Evolutionary conservation across 2,113 vertebrate species (phyloP), one percentile per base, ranked within the genome.

Genomic region (Saccopteryx leptura): DNA sequence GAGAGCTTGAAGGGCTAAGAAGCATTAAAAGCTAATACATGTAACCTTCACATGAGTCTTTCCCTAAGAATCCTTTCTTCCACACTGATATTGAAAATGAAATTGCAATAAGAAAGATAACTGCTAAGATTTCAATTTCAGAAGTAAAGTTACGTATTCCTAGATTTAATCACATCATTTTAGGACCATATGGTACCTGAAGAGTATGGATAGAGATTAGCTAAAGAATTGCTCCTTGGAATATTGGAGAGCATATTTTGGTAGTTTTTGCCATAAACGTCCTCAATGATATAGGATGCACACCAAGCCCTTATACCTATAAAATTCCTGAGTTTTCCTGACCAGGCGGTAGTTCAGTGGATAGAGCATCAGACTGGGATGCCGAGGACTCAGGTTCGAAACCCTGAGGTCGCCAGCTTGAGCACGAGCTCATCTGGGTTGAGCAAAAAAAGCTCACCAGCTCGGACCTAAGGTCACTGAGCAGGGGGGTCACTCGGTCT

Each of bases 11-110:
- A 89, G 91, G 52, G 17, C 82, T 72, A 13, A 96, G 24, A 83
- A 48, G 56, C 71, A 95, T 96, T 97, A 96, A 97, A 96, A 92
- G 96, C 76, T 94, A 95, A 90, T 90, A 88, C 69, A 68, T 14
- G 89, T 76, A 72, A 93, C 82, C 72, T 97, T 90, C 86, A 91
- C 65, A 72, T 83, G 7, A 90, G 39, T 46, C 31, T 12, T 90
- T 87, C n/a, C 75, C 31, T 63, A 76, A 74, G 46, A 95, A 83
- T 66, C 54, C n/a, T 60, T 87, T 94, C n/a, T 89, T 87, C 31
- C 23, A 71, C 39, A 86, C 23, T 82, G 66, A 46, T 95, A 50
- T 94, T 94, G 68, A 88, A 96, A 94, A 54, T 61, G 63, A 88
- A 56, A 72, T 85, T 87, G 13, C 39, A 60, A 21, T 74, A 58